A percentile compares a stretch with the other conserved stretches of the same genome.
Conservation (phyloP, 1,140 invertebrate species). For the Drosophila grimshawi region DNA sequence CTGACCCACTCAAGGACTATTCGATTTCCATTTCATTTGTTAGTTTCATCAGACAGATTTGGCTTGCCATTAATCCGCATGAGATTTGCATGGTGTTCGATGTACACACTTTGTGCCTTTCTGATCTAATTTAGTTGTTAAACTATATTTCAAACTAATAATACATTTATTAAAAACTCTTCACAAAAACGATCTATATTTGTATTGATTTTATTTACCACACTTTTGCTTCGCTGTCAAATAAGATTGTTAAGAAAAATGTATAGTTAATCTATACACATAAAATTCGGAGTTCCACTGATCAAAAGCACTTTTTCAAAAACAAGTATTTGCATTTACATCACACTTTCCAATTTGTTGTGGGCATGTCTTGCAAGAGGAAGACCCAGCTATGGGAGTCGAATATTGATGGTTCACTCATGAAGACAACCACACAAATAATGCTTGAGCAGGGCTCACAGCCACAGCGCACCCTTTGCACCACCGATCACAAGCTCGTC, state of each 20-base stretch:
- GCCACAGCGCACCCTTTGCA: constrained; percentile 28
- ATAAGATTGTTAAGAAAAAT: neutral
- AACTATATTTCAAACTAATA: neutral
- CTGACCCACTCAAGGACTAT: constrained; percentile 35
- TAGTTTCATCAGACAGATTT: constrained; percentile 61
- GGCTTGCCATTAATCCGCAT: constrained; percentile 56
- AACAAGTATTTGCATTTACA: neutral
- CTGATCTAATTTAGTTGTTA: constrained; percentile 67
- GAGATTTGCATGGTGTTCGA: constrained; percentile 42
- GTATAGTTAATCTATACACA: neutral
- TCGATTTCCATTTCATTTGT: constrained; percentile 43
- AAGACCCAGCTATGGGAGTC: constrained; percentile 58
- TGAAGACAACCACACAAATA: constrained; percentile 60
- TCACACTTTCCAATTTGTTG: neutral
- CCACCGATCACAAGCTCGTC: constrained; percentile 50
- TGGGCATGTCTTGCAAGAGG: constrained; percentile 44
- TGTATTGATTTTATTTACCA: neutral
- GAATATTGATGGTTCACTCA: constrained; percentile 29
- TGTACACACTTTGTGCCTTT: constrained; percentile 28
- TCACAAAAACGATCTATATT: neutral
- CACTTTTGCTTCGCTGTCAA: neutral
- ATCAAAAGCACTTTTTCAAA: neutral
- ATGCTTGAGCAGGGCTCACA: constrained; percentile 63
- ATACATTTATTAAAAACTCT: neutral
- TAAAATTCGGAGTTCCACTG: neutral